phyloP scores from a whole-genome alignment of 2,113 vertebrate genomes.

The Macrotis lagotis region DNA sequence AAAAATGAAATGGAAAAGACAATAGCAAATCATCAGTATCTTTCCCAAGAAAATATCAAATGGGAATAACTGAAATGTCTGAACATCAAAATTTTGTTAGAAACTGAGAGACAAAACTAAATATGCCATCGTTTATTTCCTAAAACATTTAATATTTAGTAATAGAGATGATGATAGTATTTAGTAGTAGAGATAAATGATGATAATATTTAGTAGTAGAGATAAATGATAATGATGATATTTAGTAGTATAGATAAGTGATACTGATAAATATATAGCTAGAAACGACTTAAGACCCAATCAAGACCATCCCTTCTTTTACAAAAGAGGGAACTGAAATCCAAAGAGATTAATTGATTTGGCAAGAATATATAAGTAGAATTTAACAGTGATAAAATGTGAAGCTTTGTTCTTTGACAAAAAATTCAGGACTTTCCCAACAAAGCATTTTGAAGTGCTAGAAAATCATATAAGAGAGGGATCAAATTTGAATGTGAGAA shows the following conservation, averaged over 20 bases:
- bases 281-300: background rate
- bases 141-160: too few species aligned
- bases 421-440: too few species aligned
- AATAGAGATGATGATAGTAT: too few species aligned
- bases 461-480: background rate
- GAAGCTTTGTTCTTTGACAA: background rate
- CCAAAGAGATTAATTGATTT: background rate
- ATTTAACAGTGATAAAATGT: background rate
- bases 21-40: too few species aligned
- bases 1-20: too few species aligned
- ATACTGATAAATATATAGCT: background rate
- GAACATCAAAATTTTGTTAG: constrained; percentile 58
- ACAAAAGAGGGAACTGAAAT: background rate
- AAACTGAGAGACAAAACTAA: constrained; percentile 27
- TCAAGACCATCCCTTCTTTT: background rate
- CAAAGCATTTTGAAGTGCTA: background rate
- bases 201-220: background rate
- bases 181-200: too few species aligned
- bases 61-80: background rate
- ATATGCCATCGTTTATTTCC: background rate
- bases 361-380: too few species aligned
- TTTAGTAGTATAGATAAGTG: background rate
- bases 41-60: background rate
- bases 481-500: too few species aligned
- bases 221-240: background rate